Base-by-base conservation (phyloP, 2,888 invertebrate genomes). In the Drosophila merina region DNA sequence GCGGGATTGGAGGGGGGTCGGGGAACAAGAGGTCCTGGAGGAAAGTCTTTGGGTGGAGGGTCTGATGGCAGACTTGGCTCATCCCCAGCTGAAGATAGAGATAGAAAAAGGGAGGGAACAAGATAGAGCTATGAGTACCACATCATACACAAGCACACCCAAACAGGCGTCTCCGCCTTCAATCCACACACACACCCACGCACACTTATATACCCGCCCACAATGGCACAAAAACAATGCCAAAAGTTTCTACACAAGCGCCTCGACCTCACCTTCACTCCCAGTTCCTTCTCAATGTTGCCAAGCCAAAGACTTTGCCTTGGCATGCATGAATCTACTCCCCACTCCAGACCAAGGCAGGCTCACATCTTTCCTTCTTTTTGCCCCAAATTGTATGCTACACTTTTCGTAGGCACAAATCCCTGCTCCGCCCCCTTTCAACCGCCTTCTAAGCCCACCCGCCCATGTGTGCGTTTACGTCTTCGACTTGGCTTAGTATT, bases 401-500 rank as follows among this genome's bases (percentile, higher is more conserved):
- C 69, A 68, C 76, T 83, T 76, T 70, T 86, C 72, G 66, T 83
- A 81, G 81, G 88, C 81, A 83, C 77, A 86, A 62, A 64, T 26
- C 55, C 56, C 68, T 38, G 33, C 26, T 14, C 38, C 56, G 45
- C 25, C 38, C 42, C 58, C 9, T 30, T 6, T 4, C 40, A 36
- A 36, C 25, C 38, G 50, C 45, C 28, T 25, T 20, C 40, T 42
- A 50, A 30, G n/a, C 30, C 30, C 50, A 10, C 26, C 14, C 33
- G 48, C 25, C 38, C 51, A 38, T 50, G 44, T 45, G 48, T 56
- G 45, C 52, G 55, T 48, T 51, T 66, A 54, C 52, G 67, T 85
- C 84, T 89, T 85, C 82, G 89, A 87, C 86, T 87, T 88, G 83
- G 84, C 88, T 86, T 88, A 85, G 89, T 89, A 85, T 85, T 85